Base-by-base conservation (phyloP, 1,140 invertebrate species). In the Rhyacophila brunnea region DNA sequence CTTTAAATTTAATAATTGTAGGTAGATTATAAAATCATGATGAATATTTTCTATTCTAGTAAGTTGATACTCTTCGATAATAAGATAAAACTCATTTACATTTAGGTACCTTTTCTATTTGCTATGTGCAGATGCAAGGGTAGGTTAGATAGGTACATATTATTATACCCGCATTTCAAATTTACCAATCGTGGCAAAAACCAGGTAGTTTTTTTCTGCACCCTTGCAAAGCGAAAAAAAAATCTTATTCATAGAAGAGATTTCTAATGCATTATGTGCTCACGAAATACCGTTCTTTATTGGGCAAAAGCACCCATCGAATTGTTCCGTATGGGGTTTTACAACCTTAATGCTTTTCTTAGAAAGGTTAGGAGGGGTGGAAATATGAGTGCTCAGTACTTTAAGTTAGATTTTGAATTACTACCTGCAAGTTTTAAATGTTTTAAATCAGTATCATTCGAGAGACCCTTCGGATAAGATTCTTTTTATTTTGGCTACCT, bases 191-290 rank as follows among this genome's bases (percentile, higher is more conserved):
- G 23, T 28, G 23, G 23, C 23, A 9, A 28, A 28, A 28, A 49
- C 60, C 60, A 63, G 60, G 60, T 63, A 63, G 60, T 58, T 62
- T 62, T n/a, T 62, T 32, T 11, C 28, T 58, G 23, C 51, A 54
- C 60, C 55, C 60, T 51, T 45, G 45, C 20, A 43, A 42, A 40
- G 11, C 38, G 11, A 13, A 35, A 35, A 40, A 40, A 40, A 13
- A 40, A 15, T 15, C 15, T 11, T 15, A 13, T 40, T 40, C 15
- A 13, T n/a, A 40, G 11, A 3, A 6, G 38, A n/a, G 38, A n/a
- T 40, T 40, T 40, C 11, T 40, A 15, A n/a, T 13, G 38, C 11
- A 40, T n/a, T 15, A 40, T 40, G 11, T n/a, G 15, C 15, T 13
- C n/a, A n/a, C 4, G 4, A 40, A 40, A 13, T n/a, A 40, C 38